Evolutionary conservation across 2,888 invertebrate genomes (phyloP).

Genomic region (Caenorhabditis doughertyi): DNA sequence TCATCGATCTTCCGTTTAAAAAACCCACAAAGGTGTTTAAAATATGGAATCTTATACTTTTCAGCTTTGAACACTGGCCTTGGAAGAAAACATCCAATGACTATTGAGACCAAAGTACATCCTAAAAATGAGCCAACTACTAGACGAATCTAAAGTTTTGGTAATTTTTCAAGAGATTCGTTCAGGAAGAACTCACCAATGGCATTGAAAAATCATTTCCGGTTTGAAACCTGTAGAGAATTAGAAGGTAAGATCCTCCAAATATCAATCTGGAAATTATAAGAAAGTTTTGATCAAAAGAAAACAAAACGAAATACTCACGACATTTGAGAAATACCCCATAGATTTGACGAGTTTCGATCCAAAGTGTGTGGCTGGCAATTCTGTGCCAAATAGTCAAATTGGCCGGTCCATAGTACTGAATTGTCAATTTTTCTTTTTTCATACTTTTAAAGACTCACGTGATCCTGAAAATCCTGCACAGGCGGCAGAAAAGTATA

Average conservation of each 20-base stretch:
- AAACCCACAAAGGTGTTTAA: constrained; percentile 51
- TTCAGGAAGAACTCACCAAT: constrained; percentile 30
- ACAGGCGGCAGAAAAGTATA: constrained; percentile 56
- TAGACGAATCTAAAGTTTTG: constrained; percentile 38
- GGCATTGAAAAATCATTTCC: constrained; percentile 48
- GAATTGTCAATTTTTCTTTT: background rate
- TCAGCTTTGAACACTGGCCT: constrained; percentile 41
- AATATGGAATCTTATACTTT: constrained; percentile 53
- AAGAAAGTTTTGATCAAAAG: background rate
- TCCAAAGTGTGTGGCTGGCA: constrained; percentile 49
- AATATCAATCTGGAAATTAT: constrained; percentile 36
- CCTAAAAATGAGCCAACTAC: constrained; percentile 45
- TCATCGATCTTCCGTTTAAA: background rate
- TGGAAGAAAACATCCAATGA: constrained; percentile 50
- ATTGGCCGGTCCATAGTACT: constrained; percentile 65
- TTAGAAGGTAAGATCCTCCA: constrained; percentile 50
- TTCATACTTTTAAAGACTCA: too few species aligned
- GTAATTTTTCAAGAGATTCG: background rate
- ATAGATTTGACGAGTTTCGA: constrained; percentile 55
- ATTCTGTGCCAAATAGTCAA: constrained; percentile 64
- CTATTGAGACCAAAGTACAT: constrained; percentile 38
- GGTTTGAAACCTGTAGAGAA: constrained; percentile 50
- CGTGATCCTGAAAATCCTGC: constrained; percentile 63
- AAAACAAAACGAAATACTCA: background rate
- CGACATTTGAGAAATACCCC: constrained; percentile 61